These are phyloP conservation scores for Papilio machaon DNA, from an alignment of 1,140 invertebrate species.

Conservation along the genomic window DNA sequence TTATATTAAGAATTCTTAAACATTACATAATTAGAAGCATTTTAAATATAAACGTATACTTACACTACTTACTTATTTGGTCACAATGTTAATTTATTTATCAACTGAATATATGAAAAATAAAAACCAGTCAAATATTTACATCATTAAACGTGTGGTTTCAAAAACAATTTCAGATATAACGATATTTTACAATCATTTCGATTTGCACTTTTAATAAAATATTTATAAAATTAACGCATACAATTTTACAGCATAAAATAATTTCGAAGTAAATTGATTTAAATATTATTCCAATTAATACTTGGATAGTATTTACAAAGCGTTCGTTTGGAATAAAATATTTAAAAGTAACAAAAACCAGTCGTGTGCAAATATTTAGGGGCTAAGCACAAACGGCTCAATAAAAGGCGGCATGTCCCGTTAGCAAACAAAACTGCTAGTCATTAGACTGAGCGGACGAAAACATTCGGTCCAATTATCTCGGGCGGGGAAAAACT, in stretches of 20 bases:
- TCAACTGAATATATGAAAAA: background rate
- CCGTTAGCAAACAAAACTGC: constrained; percentile 74
- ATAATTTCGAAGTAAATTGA: background rate
- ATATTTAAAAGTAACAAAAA: constrained; percentile 51
- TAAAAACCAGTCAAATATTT: background rate
- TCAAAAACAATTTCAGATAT: background rate
- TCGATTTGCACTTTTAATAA: background rate
- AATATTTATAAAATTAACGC: background rate
- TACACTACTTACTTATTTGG: background rate
- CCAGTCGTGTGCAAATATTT: constrained; percentile 56
- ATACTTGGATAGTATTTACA: background rate
- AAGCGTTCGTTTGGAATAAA: constrained; percentile 17
- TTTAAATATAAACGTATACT: background rate
- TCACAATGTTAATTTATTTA: background rate
- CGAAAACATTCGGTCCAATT: constrained; percentile 74
- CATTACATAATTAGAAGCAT: background rate
- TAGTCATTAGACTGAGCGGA: constrained; percentile 72
- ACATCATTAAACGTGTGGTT: background rate
- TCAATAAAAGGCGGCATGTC: constrained; percentile 72
- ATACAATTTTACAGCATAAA: background rate
- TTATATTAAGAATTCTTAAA: too few relatives aligned
- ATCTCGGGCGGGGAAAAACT: constrained; percentile 62
- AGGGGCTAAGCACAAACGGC: constrained; percentile 65
- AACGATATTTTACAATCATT: background rate
- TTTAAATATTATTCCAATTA: background rate